Evolutionary conservation across 2,113 vertebrate species (phyloP), one percentile per base, ranked within the genome.

Genomic region (Neolamprologus falcicula): DNA sequence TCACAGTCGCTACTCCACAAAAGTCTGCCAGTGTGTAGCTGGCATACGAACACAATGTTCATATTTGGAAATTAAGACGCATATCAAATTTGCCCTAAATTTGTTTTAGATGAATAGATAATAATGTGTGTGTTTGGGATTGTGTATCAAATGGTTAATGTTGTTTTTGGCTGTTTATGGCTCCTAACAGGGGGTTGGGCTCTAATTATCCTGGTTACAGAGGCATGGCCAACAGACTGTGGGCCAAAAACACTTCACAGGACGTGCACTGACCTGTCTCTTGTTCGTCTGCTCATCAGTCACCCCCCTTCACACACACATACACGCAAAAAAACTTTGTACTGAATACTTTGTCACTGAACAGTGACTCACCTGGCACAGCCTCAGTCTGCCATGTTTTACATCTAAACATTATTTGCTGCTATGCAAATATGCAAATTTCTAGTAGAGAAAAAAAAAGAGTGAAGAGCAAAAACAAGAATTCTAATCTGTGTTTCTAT

Each of bases 191-290:
- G 94, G 92, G 94, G 93, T 88, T 92, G 83, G 88, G 92, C 80
- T 92, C 91, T 94, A 94, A 96, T 96, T 94, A 95, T 93, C 94
- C 76, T 93, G 90, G 94, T 95, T 95, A 96, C 92, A 92, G 92
- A 96, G 91, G 95, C 94, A 96, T 96, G 94, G 88, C 91, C 89
- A 86, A 94, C 94, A 96, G 96, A 95, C 91, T 95, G 95, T 88
- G 37, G 90, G 89, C 81, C 91, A 89, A 88, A 92, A 82, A 94
- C 90, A 92, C 92, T 88, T 94, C 90, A 94, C 80, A 90, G 91
- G 91, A 94, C 91, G 11, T 37, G 92, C 94, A 92, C 90, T 96
- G 95, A 95, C 94, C 94, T 95, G 91, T 88, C 90, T 85, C 83
- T 53, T 90, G 83, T 92, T 90, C 94, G 45, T 96, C 93, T 96